Evolutionary conservation across 2,888 invertebrate species (phyloP).

Genomic region (Poecilus cupreus): DNA sequence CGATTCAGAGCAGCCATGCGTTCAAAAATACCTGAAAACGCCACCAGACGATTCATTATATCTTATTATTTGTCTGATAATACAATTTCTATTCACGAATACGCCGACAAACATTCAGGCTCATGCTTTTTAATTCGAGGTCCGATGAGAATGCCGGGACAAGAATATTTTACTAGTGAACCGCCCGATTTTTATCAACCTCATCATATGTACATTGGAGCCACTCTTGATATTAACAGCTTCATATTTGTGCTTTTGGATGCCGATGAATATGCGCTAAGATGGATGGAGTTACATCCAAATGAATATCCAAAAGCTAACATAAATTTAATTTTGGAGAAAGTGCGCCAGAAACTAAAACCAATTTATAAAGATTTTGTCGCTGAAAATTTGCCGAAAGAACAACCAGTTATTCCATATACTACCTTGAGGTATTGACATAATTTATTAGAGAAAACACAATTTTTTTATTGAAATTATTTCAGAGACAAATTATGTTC

Average conservation of each 20-base stretch:
- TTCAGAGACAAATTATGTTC: conserved; percentile 79
- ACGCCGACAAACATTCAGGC: conserved; percentile 78
- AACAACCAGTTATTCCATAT: conserved; percentile 70
- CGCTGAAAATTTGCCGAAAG: conserved; percentile 78
- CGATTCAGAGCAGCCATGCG: conserved; percentile 87
- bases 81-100: conserved; percentile 88
- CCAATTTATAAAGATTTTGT: conserved; percentile 86
- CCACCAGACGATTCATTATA: conserved; percentile 84
- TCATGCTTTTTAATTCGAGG: conserved; percentile 80
- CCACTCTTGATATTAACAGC: conserved; percentile 83
- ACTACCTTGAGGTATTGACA: conserved; percentile 70
- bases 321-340: conserved; percentile 82
- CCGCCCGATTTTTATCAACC: conserved; percentile 86
- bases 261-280: conserved; percentile 90
- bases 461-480: conserved; percentile 66
- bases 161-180: conserved; percentile 81
- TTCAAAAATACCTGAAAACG: conserved; percentile 80
- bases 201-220: conserved; percentile 90
- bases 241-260: conserved; percentile 86
- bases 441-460: neutral
- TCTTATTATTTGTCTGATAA: conserved; percentile 89
- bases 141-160: conserved; percentile 83
- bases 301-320: conserved; percentile 86
- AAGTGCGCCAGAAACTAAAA: conserved; percentile 81
- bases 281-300: conserved; percentile 89